phyloP scores from a whole-genome alignment of 2,888 invertebrate species.

The Andrena praecox region DNA sequence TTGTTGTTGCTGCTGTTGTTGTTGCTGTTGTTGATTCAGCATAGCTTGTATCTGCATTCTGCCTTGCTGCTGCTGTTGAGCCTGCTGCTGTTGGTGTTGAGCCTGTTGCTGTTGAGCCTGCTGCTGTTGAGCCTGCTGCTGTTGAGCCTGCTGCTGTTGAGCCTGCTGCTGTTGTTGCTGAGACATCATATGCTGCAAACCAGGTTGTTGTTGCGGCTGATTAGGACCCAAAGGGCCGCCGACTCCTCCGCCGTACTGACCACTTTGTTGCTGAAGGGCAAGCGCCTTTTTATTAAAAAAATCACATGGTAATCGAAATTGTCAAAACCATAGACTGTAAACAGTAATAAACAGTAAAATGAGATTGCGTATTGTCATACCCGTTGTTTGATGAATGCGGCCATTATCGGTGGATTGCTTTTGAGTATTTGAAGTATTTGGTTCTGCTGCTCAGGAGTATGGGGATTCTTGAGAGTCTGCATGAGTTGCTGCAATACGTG shows the following conservation, averaged over 20 bases:
- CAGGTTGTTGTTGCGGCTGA: conserved; percentile 83
- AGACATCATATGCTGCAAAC: conserved; percentile 84
- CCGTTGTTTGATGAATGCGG: conserved; percentile 96
- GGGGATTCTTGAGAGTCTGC: conserved; percentile 95
- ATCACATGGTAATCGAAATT: conserved; percentile 50
- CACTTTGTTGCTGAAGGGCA: conserved; percentile 81
- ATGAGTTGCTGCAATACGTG: conserved; percentile 92
- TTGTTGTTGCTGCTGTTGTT: conserved; percentile 85
- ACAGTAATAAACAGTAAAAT: not conserved
- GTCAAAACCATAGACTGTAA: conserved; percentile 24
- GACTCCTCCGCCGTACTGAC: conserved; percentile 80
- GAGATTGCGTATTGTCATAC: conserved; percentile 45
- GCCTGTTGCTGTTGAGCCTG: conserved; percentile 83
- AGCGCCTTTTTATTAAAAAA: conserved; percentile 73
- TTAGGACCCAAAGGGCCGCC: conserved; percentile 81
- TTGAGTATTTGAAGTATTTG: conserved; percentile 95
- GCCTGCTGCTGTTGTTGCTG: conserved; percentile 86
- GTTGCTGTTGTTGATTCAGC: conserved; percentile 85
- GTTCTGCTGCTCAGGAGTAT: conserved; percentile 96
- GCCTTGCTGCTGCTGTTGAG: conserved; percentile 86
- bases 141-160: conserved; percentile 83
- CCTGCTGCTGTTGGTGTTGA: conserved; percentile 86
- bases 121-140: conserved; percentile 85
- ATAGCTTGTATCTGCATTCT: conserved; percentile 84
- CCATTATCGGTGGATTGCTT: conserved; percentile 97